Base-by-base conservation (phyloP, 2,797 vertebrate genomes). In the Semaprochilodus insignis region DNA sequence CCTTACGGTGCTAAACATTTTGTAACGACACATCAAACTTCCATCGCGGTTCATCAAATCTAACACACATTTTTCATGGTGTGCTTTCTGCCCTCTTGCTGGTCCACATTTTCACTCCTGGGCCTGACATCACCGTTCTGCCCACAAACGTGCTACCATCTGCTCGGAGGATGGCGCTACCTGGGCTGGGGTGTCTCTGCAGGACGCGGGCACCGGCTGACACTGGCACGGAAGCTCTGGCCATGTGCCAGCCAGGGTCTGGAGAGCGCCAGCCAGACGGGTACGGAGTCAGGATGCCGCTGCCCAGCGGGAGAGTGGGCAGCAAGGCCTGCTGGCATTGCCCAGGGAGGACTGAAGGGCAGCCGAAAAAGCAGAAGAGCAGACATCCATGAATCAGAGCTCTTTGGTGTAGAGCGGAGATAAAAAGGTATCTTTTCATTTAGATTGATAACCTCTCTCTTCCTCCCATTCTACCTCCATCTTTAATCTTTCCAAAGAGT, bases 131-230 rank as follows among this genome's bases (percentile, higher is more conserved):
- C 66, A 79, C 52, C 59, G 60, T 34, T 34, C 34, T 44, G 27
- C 77, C 74, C 70, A 6, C 55, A 48, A 74, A 66, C 65, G 36
- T 74, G 31, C 55, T 81, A 89, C 93, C 93, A 94, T 94, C 93
- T 95, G 94, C 90, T 89, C 88, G 34, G 85, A 86, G 83, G 80
- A 87, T 80, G 83, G 77, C 62, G 31, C 74, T 92, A 91, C 92
- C 93, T 92, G 90, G 90, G 83, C 83, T 82, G 15, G 81, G 85
- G 81, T 34, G 51, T 86, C 81, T 85, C 85, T 81, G 85, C 86
- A 86, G 83, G 83, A 88, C 81, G 84, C 77, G 2, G 87, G 90
- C 91, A 89, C 90, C 89, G 90, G 93, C 90, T 88, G 86, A 86
- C 85, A 77, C 90, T 93, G 92, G 90, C 92, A 87, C 67, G 52